Percentiles rank a stretch among this genome's conserved stretches.
Evolutionary conservation across 2,797 vertebrate species (phyloP).

Genomic region (Crax fasciolata): DNA sequence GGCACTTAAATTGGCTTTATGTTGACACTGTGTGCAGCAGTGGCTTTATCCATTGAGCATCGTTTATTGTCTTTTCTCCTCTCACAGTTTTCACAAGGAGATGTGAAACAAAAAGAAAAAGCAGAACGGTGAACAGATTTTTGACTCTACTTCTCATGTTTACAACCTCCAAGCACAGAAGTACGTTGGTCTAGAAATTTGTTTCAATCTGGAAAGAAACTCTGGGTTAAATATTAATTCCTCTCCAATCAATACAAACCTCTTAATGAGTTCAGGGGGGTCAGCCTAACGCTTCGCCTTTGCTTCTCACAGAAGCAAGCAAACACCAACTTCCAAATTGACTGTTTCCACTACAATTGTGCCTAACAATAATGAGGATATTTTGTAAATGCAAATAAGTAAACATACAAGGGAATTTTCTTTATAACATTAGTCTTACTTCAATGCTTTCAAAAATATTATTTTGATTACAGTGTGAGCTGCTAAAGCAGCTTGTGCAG

Average conservation of each 20-base stretch:
- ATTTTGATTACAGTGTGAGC: conserved; percentile 53
- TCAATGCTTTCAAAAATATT: conserved; percentile 63
- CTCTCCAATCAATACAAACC: conserved; percentile 28
- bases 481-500: conserved; percentile 62
- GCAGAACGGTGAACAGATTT: conserved; percentile 37
- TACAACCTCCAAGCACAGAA: conserved; percentile 65
- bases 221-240: conserved; percentile 39
- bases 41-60: background rate
- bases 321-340: conserved; percentile 55
- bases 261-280: conserved; percentile 1
- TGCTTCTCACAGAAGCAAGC: conserved; percentile 69
- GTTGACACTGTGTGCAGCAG: background rate
- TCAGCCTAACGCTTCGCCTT: conserved; percentile 3
- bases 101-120: conserved; percentile 65
- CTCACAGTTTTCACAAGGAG: conserved; percentile 43
- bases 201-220: conserved; percentile 70
- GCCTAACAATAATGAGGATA: conserved; percentile 29
- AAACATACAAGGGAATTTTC: conserved; percentile 45
- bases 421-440: conserved; percentile 43
- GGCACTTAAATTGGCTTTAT: background rate
- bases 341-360: conserved; percentile 59
- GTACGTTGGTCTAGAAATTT: conserved; percentile 60
- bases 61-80: conserved; percentile 12
- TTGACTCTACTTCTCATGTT: conserved; percentile 68
- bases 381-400: background rate